Percentiles rank a stretch among this genome's conserved stretches.
Conservation (phyloP, 2,113 vertebrate species). For the Bubo bubo region DNA sequence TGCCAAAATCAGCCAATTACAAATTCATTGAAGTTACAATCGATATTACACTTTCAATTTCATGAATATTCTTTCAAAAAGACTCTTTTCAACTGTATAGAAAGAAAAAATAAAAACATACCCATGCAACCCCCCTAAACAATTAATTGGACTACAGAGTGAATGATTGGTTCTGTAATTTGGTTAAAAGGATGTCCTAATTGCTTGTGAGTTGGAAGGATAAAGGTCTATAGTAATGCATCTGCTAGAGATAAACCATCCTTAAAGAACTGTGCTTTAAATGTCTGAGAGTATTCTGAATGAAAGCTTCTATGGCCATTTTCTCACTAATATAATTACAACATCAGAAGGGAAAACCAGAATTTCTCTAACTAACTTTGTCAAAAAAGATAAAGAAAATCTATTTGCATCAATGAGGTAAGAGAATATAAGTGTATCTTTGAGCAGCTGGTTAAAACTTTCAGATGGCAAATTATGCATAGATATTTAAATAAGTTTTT, state of each 20-base stretch:
- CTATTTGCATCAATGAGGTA: slow-evolving; percentile 13
- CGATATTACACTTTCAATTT: neutral
- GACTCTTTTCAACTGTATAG: neutral
- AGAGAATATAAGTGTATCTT: neutral
- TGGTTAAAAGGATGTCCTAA: neutral
- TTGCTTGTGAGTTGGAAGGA: neutral
- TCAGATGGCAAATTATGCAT: slow-evolving; percentile 63
- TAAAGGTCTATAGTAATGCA: neutral
- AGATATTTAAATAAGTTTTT: slow-evolving; percentile 62
- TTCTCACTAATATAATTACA: slow-evolving; percentile 18
- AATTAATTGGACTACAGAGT: neutral
- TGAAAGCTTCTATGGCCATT: slow-evolving; percentile 19
- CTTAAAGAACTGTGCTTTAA: neutral
- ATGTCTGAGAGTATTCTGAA: neutral
- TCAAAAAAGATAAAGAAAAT: slow-evolving; percentile 9
- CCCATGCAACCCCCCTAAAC: neutral
- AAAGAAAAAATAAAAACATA: neutral
- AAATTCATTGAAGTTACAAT: neutral
- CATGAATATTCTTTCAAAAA: neutral
- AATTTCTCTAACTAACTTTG: slow-evolving; percentile 1
- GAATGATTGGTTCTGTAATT: neutral
- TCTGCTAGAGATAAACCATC: slow-evolving; percentile 11
- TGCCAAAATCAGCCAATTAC: neutral
- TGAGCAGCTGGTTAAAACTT: slow-evolving; percentile 58
- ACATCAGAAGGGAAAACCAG: neutral